Conservation (phyloP, 1,140 invertebrate species). For the Drosophila leontia region DNA sequence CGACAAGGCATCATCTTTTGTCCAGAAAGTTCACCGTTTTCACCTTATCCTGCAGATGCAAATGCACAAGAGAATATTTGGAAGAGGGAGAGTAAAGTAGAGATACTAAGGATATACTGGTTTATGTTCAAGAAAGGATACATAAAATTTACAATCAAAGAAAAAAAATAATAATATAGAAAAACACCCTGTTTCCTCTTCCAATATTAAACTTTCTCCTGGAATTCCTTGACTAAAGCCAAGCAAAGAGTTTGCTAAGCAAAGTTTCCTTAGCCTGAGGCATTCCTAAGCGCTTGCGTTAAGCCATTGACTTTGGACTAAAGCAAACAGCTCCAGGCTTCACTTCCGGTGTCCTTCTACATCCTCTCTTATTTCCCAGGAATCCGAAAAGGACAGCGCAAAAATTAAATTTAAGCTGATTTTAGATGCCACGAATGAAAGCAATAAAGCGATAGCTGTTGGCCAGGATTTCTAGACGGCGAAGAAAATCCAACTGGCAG, state of each 20-base stretch:
- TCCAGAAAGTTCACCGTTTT: background rate
- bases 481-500: constrained; percentile 38
- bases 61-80: constrained; percentile 18
- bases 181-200: background rate
- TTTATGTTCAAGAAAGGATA: background rate
- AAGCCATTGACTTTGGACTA: constrained; percentile 16
- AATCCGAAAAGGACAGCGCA: constrained; percentile 48
- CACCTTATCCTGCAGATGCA: background rate
- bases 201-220: background rate
- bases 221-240: background rate
- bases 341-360: constrained; percentile 19
- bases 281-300: constrained; percentile 24
- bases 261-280: constrained; percentile 54
- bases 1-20: constrained; percentile 15
- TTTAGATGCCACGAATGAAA: constrained; percentile 42
- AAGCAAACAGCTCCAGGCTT: constrained; percentile 19
- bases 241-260: constrained; percentile 20
- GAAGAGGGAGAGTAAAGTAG: background rate
- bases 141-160: background rate
- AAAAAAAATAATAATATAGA: too few relatives aligned
- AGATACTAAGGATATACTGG: background rate
- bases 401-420: constrained; percentile 78
- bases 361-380: background rate
- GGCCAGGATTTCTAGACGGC: constrained; percentile 15
- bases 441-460: background rate